A percentile compares a stretch with the other conserved stretches of the same genome.
Evolutionary conservation across 92 coral and sea anemone species (phyloP).

Genomic region (Zoanthus gigantus): DNA sequence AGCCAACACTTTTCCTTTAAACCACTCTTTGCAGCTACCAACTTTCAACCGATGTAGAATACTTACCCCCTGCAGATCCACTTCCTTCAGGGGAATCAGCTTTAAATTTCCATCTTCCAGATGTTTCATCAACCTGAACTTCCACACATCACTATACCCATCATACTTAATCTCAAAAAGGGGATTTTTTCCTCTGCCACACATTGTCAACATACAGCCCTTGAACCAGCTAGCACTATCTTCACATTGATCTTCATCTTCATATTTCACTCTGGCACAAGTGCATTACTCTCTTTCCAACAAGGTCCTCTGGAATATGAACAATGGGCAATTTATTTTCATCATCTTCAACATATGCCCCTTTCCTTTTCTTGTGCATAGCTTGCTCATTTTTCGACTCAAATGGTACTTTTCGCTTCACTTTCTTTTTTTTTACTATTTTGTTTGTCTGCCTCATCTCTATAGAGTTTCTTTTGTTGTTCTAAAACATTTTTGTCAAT

Average conservation of each 20-base stretch:
- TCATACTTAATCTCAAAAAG: slow-evolving; percentile 15
- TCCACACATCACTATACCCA: slow-evolving; percentile 18
- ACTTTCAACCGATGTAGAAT: slow-evolving; percentile 27
- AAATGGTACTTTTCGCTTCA: slow-evolving; percentile 10
- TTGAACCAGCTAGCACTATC: slow-evolving; percentile 33
- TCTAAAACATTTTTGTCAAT: slow-evolving; percentile 9
- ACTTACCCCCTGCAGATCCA: background rate
- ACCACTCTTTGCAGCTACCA: slow-evolving; percentile 22
- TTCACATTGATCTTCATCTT: slow-evolving; percentile 21
- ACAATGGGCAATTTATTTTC: background rate
- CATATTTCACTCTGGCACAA: slow-evolving; percentile 9
- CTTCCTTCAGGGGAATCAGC: slow-evolving; percentile 2
- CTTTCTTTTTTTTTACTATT: background rate
- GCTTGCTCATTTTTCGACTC: background rate
- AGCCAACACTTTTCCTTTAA: slow-evolving; percentile 18
- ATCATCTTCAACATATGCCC: background rate
- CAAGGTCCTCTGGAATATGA: slow-evolving; percentile 39
- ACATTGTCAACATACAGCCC: slow-evolving; percentile 27
- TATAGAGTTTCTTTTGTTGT: slow-evolving; percentile 34
- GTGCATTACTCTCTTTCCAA: slow-evolving; percentile 31
- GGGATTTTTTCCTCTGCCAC: slow-evolving; percentile 11
- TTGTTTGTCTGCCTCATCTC: slow-evolving; percentile 28
- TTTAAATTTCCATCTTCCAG: slow-evolving; percentile 27
- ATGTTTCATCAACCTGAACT: slow-evolving; percentile 18
- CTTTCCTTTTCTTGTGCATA: background rate